Evolutionary conservation across 2,888 invertebrate genomes (phyloP).

Genomic region (Plagiodera versicolora): DNA sequence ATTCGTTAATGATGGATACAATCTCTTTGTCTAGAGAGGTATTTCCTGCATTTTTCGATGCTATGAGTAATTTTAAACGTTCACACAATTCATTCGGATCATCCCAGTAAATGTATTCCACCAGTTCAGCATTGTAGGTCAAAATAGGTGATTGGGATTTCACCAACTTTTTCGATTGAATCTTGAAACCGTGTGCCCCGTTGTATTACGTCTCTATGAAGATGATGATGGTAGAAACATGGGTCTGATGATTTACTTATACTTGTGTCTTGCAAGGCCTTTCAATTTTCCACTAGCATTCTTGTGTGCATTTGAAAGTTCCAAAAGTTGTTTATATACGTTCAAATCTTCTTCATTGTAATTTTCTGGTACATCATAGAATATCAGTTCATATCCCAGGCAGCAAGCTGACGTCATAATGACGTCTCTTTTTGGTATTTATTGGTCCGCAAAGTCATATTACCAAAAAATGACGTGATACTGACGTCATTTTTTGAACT

Average conservation of each 20-base stretch:
- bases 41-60: conserved; percentile 42
- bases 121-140: conserved; percentile 11
- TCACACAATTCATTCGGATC: conserved; percentile 40
- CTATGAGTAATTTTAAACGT: conserved; percentile 39
- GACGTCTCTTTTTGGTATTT: too few species aligned
- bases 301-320: not conserved
- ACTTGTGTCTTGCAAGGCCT: not conserved
- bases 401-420: too few species aligned
- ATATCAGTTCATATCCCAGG: too few species aligned
- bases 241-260: conserved; percentile 1
- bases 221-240: not conserved
- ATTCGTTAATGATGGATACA: conserved; percentile 45
- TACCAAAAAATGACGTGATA: too few species aligned
- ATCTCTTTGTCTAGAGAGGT: conserved; percentile 45
- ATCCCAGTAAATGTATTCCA: conserved; percentile 30
- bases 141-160: not conserved
- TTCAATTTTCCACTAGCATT: not conserved
- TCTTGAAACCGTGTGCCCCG: not conserved
- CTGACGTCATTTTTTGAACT: too few species aligned
- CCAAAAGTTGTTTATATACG: not conserved
- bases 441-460: too few species aligned
- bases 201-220: not conserved
- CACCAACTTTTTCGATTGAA: not conserved
- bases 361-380: conserved; percentile 8
- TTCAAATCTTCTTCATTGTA: too few species aligned